Percentiles rank a stretch among this genome's conserved stretches.
Evolutionary conservation across 37 sponge, comb jelly and placozoan genomes (phyloP).

Genomic region (Axinella damicornis): DNA sequence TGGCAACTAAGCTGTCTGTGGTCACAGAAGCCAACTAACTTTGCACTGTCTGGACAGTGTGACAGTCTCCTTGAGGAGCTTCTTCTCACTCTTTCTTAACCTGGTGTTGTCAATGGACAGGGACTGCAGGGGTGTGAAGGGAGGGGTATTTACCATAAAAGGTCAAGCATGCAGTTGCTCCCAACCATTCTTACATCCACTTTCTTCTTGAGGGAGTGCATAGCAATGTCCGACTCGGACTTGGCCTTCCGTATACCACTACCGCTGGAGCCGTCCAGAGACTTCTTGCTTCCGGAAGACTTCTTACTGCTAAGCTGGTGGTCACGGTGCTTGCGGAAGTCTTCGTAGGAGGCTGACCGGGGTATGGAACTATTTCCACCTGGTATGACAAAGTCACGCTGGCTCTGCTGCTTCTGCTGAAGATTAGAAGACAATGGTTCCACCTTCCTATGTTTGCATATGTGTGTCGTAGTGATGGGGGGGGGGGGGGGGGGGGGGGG

Average conservation of each 20-base stretch:
- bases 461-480: not conserved
- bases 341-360: conserved; percentile 49
- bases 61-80: conserved; percentile 72
- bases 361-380: not conserved
- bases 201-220: conserved; percentile 60
- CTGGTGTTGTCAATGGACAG: conserved; percentile 60
- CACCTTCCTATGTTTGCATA: too few species aligned
- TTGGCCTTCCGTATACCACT: conserved; percentile 62
- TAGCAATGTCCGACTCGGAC: conserved; percentile 60
- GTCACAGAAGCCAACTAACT: too few species aligned
- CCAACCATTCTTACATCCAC: conserved; percentile 73
- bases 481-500: not conserved
- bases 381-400: conserved; percentile 28
- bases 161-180: not conserved
- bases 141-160: not conserved
- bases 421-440: not conserved
- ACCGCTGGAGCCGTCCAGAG: too few species aligned
- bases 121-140: conserved; percentile 28
- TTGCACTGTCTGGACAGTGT: conserved; percentile 63
- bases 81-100: conserved; percentile 72
- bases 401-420: conserved; percentile 18
- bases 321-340: conserved; percentile 45
- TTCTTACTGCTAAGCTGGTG: conserved; percentile 30
- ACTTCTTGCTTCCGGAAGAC: not conserved
- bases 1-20: too few species aligned